Evolutionary conservation across 2,888 invertebrate genomes (phyloP).

Genomic region (Cosmia pyralina): DNA sequence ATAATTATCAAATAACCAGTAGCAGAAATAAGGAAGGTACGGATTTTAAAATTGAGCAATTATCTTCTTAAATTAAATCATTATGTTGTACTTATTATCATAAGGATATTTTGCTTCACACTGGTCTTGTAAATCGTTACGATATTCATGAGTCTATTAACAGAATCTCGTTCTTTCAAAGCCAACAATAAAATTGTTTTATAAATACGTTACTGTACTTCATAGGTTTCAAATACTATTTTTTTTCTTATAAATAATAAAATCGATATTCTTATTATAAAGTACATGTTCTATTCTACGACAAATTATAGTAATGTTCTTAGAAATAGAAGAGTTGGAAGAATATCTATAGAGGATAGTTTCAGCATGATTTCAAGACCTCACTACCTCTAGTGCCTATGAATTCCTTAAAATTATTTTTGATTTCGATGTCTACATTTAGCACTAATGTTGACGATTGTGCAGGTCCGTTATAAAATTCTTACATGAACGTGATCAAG

Average conservation of each 20-base stretch:
- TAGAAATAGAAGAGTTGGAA: slow-evolving; percentile 72
- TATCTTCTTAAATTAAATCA: slow-evolving; percentile 83
- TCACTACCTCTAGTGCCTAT: slow-evolving; percentile 65
- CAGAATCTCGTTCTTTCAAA: slow-evolving; percentile 61
- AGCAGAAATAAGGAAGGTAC: slow-evolving; percentile 57
- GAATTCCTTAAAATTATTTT: slow-evolving; percentile 67
- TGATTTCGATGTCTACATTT: slow-evolving; percentile 78
- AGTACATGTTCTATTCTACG: slow-evolving; percentile 90
- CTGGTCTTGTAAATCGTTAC: slow-evolving; percentile 66
- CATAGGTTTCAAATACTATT: slow-evolving; percentile 70
- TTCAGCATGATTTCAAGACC: slow-evolving; percentile 70
- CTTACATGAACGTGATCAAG: slow-evolving; percentile 62
- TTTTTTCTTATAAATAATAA: slow-evolving; percentile 84
- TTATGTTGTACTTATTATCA: slow-evolving; percentile 86
- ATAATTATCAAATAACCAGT: slow-evolving; percentile 35
- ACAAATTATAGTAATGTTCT: slow-evolving; percentile 76
- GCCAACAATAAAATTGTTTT: slow-evolving; percentile 65
- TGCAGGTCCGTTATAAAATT: slow-evolving; percentile 61
- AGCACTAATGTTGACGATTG: slow-evolving; percentile 73
- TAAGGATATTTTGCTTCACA: slow-evolving; percentile 77
- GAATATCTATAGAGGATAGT: slow-evolving; percentile 69
- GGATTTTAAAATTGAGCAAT: slow-evolving; percentile 87
- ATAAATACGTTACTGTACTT: slow-evolving; percentile 69
- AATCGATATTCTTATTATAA: slow-evolving; percentile 84
- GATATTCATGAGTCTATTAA: slow-evolving; percentile 60